These are phyloP conservation scores for Myrmecophaga tridactyla DNA, from an alignment of 2,113 vertebrate species.

Conservation along the genomic window DNA sequence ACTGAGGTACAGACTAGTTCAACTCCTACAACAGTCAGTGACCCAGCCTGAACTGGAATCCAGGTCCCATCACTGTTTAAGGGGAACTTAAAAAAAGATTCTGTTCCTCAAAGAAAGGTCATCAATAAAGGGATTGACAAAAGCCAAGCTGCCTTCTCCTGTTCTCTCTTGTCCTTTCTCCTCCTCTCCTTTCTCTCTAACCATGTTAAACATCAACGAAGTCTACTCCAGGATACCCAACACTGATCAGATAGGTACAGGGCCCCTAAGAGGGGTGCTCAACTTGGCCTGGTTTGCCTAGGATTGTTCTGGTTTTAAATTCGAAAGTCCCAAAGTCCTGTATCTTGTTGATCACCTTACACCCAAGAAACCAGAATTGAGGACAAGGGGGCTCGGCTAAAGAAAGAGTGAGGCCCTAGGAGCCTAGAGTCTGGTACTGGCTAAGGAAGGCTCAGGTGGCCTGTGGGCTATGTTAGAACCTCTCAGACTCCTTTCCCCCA, in stretches of 20 bases:
- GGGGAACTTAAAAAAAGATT: not conserved
- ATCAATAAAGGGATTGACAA: not conserved
- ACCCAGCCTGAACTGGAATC: not conserved
- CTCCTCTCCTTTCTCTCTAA: not conserved
- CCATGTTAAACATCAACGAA: not conserved
- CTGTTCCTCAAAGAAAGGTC: not conserved
- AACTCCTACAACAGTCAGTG: not conserved
- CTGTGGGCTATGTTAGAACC: not conserved
- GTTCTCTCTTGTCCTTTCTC: not conserved
- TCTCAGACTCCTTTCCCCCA: not conserved
- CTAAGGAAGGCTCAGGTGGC: not conserved
- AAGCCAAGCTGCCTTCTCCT: rapidly evolving
- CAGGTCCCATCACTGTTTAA: not conserved
- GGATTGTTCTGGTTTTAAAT: not conserved
- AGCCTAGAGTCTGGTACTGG: no score
- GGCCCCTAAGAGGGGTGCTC: no score
- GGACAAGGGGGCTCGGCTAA: not conserved
- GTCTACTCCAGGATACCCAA: not conserved
- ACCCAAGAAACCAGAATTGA: not conserved
- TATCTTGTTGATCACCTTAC: not conserved
- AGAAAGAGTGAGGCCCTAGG: no score
- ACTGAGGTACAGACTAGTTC: not conserved
- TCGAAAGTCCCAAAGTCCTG: not conserved
- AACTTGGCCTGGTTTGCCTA: not conserved
- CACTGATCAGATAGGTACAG: not conserved